Base-by-base conservation (phyloP, 2,797 vertebrate genomes). In the Typhlichthys subterraneus region DNA sequence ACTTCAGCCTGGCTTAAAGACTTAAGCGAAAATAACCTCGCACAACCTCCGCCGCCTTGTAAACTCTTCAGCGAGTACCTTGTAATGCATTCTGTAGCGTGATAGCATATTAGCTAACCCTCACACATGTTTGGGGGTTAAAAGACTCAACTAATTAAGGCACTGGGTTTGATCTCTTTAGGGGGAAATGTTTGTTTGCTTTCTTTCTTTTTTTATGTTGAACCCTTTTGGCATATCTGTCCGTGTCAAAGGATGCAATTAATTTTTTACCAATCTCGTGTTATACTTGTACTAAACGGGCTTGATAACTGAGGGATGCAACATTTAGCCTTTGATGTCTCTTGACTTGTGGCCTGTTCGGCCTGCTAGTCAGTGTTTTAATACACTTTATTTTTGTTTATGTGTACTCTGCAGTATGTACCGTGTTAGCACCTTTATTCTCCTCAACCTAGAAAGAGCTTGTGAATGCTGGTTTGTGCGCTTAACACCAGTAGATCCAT, bases 301-400 rank as follows among this genome's bases (percentile, higher is more conserved):
- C 77, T 80, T 76, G 80, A 82, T 83, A 85, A 85, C 81, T 80
- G 66, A 87, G 79, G 80, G 73, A 87, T 90, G 87, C 79, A 86
- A 90, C 91, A 8, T 42, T 90, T 67, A 84, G 76, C 63, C 53
- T 56, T 68, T 78, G 62, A 75, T 80, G 69, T 82, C 76, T 77
- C 65, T 63, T 46, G 63, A 29, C 23, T 47, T 5, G 70, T 75
- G 31, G 69, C 57, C 69, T 53, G 63, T 71, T 79, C 65, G 70
- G 63, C 69, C 69, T 65, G 55, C 53, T 46, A 2, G 65, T 61
- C 70, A 62, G 71, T 48, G 58, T 61, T 55, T 62, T 76, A 53
- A 53, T 1, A 52, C 60, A 60, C 61, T 75, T 84, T 72, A 60
- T 60, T 75, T 84, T 72, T 74, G 81, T 70, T 60, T 4, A 14